phyloP scores from a whole-genome alignment of 2,888 invertebrate genomes.

The Macropis europaea region DNA sequence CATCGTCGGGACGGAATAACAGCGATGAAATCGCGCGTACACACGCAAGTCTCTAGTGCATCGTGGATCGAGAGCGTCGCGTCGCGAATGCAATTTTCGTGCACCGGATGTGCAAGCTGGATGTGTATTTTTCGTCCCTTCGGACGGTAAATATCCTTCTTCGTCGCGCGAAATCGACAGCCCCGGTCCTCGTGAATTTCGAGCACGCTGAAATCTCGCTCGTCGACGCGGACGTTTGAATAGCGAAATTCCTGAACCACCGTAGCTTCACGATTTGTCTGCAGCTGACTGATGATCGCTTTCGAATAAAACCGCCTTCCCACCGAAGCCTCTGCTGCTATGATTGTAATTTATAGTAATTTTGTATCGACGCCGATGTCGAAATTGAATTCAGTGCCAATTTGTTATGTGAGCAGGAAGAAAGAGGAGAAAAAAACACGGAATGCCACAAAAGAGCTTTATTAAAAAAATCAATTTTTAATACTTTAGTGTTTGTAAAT shows the following conservation, averaged over 20 bases:
- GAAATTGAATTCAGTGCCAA: too few species aligned
- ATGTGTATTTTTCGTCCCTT: conserved; percentile 35
- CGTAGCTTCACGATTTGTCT: neutral
- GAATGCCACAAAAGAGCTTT: too few species aligned
- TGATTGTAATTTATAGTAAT: too few species aligned
- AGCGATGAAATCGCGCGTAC: conserved; percentile 67
- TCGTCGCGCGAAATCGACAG: conserved; percentile 24
- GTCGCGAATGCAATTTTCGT: conserved; percentile 37
- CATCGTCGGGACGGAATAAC: conserved; percentile 29
- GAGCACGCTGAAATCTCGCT: conserved; percentile 2
- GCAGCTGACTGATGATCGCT: neutral
- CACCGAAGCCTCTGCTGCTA: too few species aligned
- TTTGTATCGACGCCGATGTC: too few species aligned
- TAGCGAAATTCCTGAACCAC: neutral
- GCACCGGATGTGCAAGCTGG: conserved; percentile 40
- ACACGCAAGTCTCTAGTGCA: conserved; percentile 70
- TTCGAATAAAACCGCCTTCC: too few species aligned
- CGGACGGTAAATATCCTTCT: conserved; percentile 33
- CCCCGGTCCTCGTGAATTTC: neutral
- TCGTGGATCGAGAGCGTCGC: conserved; percentile 25
- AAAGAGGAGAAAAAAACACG: too few species aligned
- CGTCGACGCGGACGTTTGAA: neutral
- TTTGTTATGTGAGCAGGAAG: too few species aligned
- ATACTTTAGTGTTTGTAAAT: too few species aligned
- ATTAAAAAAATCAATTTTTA: too few species aligned